Conservation (phyloP, 2,113 vertebrate genomes). For the Pelusios castaneus region DNA sequence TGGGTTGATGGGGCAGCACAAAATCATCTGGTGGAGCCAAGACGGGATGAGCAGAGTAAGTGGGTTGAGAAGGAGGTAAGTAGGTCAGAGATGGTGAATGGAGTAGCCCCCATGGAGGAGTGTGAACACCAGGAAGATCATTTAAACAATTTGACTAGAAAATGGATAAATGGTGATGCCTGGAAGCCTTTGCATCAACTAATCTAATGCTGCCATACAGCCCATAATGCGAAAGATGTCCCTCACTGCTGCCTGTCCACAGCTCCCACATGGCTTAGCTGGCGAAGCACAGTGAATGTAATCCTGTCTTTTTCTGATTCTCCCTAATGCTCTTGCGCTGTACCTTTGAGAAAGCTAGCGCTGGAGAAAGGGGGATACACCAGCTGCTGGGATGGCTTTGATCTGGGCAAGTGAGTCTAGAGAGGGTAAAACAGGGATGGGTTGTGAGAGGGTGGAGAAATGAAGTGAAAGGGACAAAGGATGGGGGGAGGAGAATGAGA, state of each 20-base stretch:
- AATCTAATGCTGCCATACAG: not conserved
- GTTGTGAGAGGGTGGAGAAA: not conserved
- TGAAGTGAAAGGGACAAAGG: not conserved
- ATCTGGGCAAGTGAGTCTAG: not conserved
- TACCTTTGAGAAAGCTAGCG: not conserved
- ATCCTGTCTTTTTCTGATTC: too few relatives aligned
- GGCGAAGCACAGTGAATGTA: not conserved
- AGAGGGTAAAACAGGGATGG: not conserved
- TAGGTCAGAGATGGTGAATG: not conserved
- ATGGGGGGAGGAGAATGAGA: not conserved
- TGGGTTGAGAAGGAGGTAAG: not conserved
- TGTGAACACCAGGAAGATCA: not conserved
- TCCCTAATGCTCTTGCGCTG: not conserved
- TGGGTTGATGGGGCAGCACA: not conserved
- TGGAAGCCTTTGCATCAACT: not conserved
- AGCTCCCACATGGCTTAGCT: not conserved
- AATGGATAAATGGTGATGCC: not conserved
- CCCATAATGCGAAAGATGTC: not conserved
- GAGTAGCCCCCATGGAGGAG: not conserved
- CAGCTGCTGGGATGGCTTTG: not conserved
- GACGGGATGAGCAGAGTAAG: not conserved
- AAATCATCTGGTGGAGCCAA: not conserved
- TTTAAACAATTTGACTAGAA: not conserved
- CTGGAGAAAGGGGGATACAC: not conserved
- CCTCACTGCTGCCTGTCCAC: not conserved